Evolutionary conservation across 2,797 vertebrate species (phyloP), one percentile per base, ranked within the genome.

Genomic region (Takifugu rubripes): DNA sequence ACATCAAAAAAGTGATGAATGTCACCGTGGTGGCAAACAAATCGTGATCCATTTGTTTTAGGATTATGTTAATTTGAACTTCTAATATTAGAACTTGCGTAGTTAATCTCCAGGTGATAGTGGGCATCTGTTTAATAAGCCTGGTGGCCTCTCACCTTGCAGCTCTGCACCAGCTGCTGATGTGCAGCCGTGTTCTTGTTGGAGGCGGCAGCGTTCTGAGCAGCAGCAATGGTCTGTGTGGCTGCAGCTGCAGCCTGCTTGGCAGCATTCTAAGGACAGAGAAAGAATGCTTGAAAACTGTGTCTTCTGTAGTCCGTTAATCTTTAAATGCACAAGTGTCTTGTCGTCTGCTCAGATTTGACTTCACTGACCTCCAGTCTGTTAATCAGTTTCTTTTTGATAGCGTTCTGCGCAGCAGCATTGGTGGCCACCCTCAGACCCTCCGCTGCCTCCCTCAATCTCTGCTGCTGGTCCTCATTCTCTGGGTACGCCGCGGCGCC

Each of bases 301-400:
- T 33, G 5, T 29, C 27, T 29, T 29, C 8, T 29, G 33, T 8
- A 11, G 33, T 8, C 33, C 3, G 36, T 5, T 3, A 3, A 40
- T 14, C 36, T 40, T 3, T 40, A 40, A 40, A 40, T 12, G 36
- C 24, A 16, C 52, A 65, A 29, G 60, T 60, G 42, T 44, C 33
- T 27, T 49, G 40, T 49, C 12, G 42, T 8, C 8, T 17, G 21
- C 26, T 15, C 24, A 16, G 3, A 2, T 33, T 55, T 52, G 8
- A 29, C 2, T 49, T 36, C 52, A 51, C 83, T 66, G 25, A 88
- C 86, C 94, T 98, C 96, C 69, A 98, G 87, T 56, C 96, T 91
- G 90, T 94, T 98, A 72, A 98, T 93, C 1, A 98, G 93, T 71
- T 99, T 98, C 87, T 99, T 99, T 90, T 99, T 99, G 56, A 99